Conservation (phyloP, 2,113 vertebrate species). For the Pteropus alecto region DNA sequence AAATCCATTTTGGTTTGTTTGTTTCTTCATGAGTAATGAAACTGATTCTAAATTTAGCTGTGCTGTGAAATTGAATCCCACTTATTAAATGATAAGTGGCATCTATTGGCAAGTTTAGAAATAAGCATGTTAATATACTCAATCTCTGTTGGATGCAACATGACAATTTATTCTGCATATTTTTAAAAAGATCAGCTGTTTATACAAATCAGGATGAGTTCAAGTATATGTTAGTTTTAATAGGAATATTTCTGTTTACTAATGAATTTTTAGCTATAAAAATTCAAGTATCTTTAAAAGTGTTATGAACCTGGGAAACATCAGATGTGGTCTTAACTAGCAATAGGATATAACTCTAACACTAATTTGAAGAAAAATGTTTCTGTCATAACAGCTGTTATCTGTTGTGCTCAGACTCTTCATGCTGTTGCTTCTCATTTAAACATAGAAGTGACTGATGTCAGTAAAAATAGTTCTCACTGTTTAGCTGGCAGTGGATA, state of each 20-base stretch:
- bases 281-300: not conserved
- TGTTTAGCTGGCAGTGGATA: slow-evolving; percentile 20
- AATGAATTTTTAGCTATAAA: not conserved
- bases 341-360: not conserved
- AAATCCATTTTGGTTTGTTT: slow-evolving; percentile 60
- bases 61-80: slow-evolving; percentile 53
- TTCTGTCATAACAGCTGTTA: not conserved
- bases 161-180: slow-evolving; percentile 7
- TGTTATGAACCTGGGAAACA: not conserved
- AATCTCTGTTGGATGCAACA: not conserved
- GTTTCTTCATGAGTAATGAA: slow-evolving; percentile 61
- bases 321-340: not conserved
- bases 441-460: slow-evolving; percentile 45
- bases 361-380: slow-evolving; percentile 43
- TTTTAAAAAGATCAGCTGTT: slow-evolving; percentile 14
- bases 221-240: slow-evolving; percentile 30
- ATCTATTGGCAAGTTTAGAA: slow-evolving; percentile 43
- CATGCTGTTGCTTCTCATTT: slow-evolving; percentile 28
- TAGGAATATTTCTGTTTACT: not conserved
- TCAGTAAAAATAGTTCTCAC: slow-evolving; percentile 43
- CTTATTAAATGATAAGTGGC: slow-evolving; percentile 50
- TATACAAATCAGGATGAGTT: not conserved
- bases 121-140: slow-evolving; percentile 12
- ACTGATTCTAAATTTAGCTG: slow-evolving; percentile 70
- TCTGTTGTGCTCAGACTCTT: not conserved